Percentiles rank a stretch among this genome's conserved stretches.
phyloP scores from a whole-genome alignment of 2,113 vertebrate species.

The Paradisaea rubra region DNA sequence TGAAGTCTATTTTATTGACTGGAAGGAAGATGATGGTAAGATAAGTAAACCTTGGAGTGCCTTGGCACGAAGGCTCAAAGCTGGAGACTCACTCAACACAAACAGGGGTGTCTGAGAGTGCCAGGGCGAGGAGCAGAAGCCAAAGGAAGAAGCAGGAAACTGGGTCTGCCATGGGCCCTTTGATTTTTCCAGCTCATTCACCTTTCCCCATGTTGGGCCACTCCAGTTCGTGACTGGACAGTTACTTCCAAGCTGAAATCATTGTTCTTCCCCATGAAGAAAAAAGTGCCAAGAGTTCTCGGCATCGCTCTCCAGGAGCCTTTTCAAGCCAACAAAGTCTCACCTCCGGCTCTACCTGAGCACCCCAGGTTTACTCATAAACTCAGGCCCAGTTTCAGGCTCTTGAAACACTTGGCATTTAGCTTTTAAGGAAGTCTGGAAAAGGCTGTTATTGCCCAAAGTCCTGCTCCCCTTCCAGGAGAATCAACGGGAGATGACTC shows the following conservation, averaged over 20 bases:
- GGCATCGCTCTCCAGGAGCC: background rate
- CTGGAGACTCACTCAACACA: background rate
- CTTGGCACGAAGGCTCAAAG: background rate
- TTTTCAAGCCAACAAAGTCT: background rate
- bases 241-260: background rate
- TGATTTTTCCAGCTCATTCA: background rate
- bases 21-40: conserved; percentile 44
- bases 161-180: background rate
- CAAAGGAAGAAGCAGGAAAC: background rate
- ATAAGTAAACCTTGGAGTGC: conserved; percentile 17
- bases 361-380: background rate
- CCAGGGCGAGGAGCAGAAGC: background rate
- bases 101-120: background rate
- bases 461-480: background rate
- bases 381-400: background rate
- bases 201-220: background rate
- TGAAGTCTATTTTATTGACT: conserved; percentile 19
- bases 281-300: background rate
- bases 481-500: background rate
- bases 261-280: background rate
- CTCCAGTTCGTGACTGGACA: background rate
- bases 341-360: background rate
- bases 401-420: background rate
- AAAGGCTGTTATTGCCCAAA: background rate
- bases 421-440: background rate